These are phyloP conservation scores for Montifringilla adamsi DNA, from an alignment of 2,113 vertebrate genomes.

Conservation along the genomic window DNA sequence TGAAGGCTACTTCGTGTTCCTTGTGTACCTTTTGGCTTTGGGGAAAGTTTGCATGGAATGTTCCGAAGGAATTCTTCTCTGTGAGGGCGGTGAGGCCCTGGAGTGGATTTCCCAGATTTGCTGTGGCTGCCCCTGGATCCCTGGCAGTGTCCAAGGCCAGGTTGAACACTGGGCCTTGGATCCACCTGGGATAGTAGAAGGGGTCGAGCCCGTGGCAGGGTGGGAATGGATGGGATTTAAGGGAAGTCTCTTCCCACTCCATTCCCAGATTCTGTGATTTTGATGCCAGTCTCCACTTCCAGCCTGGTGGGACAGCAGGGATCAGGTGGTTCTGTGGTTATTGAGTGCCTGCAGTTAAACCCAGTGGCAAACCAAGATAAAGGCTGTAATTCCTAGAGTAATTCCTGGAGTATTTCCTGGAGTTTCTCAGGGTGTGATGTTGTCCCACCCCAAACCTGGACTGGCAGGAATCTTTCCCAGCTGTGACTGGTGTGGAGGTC, in stretches of 20 bases:
- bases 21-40: fast-evolving
- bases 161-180: not conserved
- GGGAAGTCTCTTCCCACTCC: not conserved
- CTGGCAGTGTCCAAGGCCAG: fast-evolving
- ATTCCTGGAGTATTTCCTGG: not conserved
- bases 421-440: not conserved
- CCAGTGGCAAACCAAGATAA: not conserved
- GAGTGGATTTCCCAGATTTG: not conserved
- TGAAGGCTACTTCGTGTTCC: fast-evolving
- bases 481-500: fast-evolving
- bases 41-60: not conserved
- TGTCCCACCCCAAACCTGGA: fast-evolving
- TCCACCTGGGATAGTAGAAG: fast-evolving
- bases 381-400: fast-evolving
- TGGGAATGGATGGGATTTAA: not conserved
- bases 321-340: not conserved
- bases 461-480: not conserved
- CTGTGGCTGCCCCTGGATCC: not conserved
- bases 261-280: not conserved
- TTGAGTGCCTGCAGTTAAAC: not conserved
- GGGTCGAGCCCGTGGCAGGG: not conserved
- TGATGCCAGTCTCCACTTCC: not conserved
- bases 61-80: not conserved
- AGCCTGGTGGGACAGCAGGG: not conserved
- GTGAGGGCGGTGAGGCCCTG: not conserved